phyloP scores from a whole-genome alignment of 2,113 vertebrate genomes.

The Dendrocopos noguchii region DNA sequence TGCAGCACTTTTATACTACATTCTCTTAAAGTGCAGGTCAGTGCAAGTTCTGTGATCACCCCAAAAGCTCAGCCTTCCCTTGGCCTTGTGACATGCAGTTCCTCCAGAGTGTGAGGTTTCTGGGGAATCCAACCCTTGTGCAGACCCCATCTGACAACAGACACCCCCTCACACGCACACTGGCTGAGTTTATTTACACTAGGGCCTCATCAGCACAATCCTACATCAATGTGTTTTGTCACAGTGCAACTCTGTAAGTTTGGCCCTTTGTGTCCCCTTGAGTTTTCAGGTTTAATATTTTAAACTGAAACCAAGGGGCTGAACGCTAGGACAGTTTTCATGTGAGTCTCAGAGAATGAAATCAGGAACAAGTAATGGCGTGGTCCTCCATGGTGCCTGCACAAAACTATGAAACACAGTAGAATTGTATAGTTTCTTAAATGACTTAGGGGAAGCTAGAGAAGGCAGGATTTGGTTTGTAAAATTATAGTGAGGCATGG shows the following conservation, averaged over 20 bases:
- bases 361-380: not conserved
- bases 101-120: not conserved
- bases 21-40: not conserved
- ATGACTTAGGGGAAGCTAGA: not conserved
- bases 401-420: not conserved
- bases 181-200: not conserved
- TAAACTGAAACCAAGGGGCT: not conserved
- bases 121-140: not conserved
- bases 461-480: not conserved
- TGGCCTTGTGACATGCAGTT: not conserved
- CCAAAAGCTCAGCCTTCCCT: not conserved
- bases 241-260: not conserved
- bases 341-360: not conserved
- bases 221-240: not conserved
- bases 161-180: too few relatives aligned
- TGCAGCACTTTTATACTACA: not conserved
- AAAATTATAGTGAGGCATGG: not conserved
- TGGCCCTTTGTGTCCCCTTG: not conserved
- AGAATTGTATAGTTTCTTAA: not conserved
- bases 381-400: not conserved
- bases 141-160: not conserved
- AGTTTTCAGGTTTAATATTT: not conserved
- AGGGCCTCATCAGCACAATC: rapidly evolving
- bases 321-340: not conserved
- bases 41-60: not conserved